Conservation (phyloP, 2,888 invertebrate genomes). For the Melanchra persicariae region DNA sequence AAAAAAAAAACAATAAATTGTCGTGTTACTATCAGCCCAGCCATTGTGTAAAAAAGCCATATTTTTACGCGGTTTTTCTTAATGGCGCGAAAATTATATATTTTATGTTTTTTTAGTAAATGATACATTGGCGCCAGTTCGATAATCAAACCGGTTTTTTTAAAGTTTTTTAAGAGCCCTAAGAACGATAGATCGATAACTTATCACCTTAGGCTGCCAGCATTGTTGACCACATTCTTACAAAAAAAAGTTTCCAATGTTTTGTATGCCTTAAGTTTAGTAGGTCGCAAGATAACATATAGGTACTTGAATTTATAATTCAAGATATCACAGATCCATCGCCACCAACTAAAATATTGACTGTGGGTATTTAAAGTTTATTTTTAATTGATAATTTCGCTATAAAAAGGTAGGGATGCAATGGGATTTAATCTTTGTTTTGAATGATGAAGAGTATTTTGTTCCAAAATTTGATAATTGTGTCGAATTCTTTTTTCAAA, state of each 20-base stretch:
- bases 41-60: conserved; percentile 11
- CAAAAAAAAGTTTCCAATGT: background rate
- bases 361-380: no score
- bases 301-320: no score
- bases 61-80: conserved; percentile 10
- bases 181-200: conserved; percentile 24
- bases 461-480: background rate
- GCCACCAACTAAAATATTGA: no score
- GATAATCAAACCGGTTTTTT: conserved; percentile 34
- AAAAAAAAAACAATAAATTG: background rate
- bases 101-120: conserved; percentile 14
- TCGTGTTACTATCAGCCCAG: background rate
- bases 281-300: background rate
- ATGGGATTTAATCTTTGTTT: background rate
- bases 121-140: conserved; percentile 35
- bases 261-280: background rate
- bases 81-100: conserved; percentile 32
- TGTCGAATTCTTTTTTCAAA: background rate
- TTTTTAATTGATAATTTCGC: no score
- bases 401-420: background rate
- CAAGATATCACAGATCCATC: no score
- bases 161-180: conserved; percentile 14
- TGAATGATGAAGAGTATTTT: background rate
- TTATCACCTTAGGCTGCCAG: conserved; percentile 21
- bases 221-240: conserved; percentile 8